Evolutionary conservation across 2,797 vertebrate species (phyloP).

Genomic region (Epinephelus awoara): DNA sequence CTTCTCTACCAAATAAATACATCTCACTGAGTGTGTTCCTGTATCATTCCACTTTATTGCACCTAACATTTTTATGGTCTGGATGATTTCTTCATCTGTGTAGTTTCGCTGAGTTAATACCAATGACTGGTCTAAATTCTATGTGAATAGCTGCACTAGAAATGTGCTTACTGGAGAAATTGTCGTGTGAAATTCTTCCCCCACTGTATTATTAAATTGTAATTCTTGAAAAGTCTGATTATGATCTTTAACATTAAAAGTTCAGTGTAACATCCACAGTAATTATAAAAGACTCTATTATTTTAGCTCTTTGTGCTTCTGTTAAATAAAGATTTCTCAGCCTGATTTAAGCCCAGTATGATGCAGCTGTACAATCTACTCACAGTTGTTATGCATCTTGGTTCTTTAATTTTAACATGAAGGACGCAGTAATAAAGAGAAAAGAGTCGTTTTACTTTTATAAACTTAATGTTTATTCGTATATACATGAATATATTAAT

Average conservation of each 20-base stretch:
- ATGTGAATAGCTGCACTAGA: too few species aligned
- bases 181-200: too few species aligned
- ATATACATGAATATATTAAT: slow-evolving; percentile 88
- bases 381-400: background rate
- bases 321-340: background rate
- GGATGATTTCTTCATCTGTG: too few species aligned
- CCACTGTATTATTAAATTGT: background rate
- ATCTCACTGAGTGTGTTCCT: too few species aligned
- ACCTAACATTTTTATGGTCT: too few species aligned
- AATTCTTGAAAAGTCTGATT: background rate
- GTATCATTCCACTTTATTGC: too few species aligned
- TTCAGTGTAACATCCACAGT: background rate
- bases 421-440: background rate
- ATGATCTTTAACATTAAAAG: background rate
- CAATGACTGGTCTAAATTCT: too few species aligned
- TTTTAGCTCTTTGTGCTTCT: background rate
- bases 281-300: background rate
- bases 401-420: background rate
- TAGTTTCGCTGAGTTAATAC: too few species aligned
- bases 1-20: too few species aligned
- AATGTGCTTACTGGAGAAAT: too few species aligned
- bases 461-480: slow-evolving; percentile 87
- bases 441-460: slow-evolving; percentile 67
- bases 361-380: background rate
- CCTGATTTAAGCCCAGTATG: background rate